Evolutionary conservation across 64 coral and sea anemone genomes (phyloP), one percentile per base, ranked within the genome.

Genomic region (Stylophora pistillata): DNA sequence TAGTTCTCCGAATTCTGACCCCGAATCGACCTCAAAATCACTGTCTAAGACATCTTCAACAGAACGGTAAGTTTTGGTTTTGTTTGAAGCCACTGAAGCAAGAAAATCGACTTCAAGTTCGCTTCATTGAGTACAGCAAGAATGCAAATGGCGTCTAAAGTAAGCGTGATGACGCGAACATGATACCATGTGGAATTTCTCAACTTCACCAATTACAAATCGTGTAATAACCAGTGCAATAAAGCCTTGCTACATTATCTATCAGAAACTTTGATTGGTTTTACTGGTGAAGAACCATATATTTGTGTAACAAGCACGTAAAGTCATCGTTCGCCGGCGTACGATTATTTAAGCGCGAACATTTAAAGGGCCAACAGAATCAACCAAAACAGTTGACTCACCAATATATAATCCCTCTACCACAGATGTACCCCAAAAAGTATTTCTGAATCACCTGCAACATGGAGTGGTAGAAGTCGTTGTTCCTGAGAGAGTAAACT

Each of bases 401-500:
- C n/a, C n/a, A n/a, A n/a, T n/a, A n/a, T n/a, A n/a, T n/a, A n/a
- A n/a, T n/a, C n/a, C n/a, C n/a, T n/a, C n/a, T n/a, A n/a, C n/a
- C n/a, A n/a, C n/a, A n/a, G n/a, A n/a, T n/a, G n/a, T n/a, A n/a
- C n/a, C n/a, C n/a, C n/a, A n/a, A n/a, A n/a, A n/a, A n/a, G n/a
- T n/a, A n/a, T n/a, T n/a, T n/a, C n/a, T n/a, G n/a, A n/a, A n/a
- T n/a, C n/a, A n/a, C n/a, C n/a, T n/a, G n/a, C n/a, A 74, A 58
- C 57, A 86, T 86, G 13, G 85, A 68, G 29, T 53, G 85, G 25
- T 26, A 68, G 21, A 86, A 86, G 85, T 86, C 85, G 14, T 86
- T 73, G 69, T 86, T 86, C 41, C 85, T 73, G 26, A 86, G 52
- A 31, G 85, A 86, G 69, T 86, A 86, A 32, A 86, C 85, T 53